phyloP scores from a whole-genome alignment of 2,113 vertebrate species.

The Ia io region DNA sequence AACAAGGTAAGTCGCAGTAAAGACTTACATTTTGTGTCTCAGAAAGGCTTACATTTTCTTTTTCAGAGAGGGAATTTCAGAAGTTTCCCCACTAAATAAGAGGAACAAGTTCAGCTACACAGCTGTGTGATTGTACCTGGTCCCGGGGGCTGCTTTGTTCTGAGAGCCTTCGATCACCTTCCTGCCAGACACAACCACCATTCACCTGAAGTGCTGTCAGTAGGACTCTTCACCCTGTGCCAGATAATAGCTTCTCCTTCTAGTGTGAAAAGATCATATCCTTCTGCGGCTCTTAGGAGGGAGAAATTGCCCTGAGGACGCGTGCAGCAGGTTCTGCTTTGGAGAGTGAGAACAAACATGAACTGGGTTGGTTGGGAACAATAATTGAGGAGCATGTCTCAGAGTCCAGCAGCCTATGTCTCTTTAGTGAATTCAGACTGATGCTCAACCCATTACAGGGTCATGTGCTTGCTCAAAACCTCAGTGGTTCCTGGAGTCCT shows the following conservation, averaged over 20 bases:
- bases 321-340: neutral
- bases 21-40: neutral
- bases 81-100: conserved; percentile 42
- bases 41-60: neutral
- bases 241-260: conserved; percentile 16
- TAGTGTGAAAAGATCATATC: conserved; percentile 24
- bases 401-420: neutral
- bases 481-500: neutral
- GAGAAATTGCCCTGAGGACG: neutral
- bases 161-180: conserved; percentile 39
- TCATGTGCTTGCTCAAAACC: neutral
- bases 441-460: neutral
- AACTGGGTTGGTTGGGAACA: neutral
- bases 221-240: neutral
- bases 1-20: neutral
- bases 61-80: conserved; percentile 1
- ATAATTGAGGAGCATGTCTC: neutral
- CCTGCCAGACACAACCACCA: neutral
- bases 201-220: conserved; percentile 43
- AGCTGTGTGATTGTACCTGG: neutral
- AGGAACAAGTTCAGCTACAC: neutral
- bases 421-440: neutral
- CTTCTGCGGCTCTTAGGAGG: neutral
- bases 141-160: neutral
- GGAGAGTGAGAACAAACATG: neutral